Percentiles rank a stretch among this genome's conserved stretches.
Conservation (phyloP, 2,113 vertebrate genomes). For the Sylvietta virens region DNA sequence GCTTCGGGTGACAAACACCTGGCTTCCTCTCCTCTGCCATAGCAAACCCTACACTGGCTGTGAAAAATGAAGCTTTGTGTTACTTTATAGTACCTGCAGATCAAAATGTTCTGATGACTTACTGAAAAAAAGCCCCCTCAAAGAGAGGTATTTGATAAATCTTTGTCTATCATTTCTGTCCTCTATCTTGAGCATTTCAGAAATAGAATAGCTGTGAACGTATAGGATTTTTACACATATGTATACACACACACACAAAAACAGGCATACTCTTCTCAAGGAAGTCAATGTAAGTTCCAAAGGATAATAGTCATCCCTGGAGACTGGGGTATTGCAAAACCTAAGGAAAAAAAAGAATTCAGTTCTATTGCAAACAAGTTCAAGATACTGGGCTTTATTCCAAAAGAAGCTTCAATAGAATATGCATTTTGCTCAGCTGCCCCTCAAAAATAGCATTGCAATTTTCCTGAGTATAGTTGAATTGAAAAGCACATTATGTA, state of each 20-base stretch:
- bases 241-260: fast-evolving
- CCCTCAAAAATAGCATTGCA: not conserved
- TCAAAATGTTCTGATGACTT: not conserved
- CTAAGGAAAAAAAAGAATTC: not conserved
- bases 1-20: not conserved
- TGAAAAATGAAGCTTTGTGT: not conserved
- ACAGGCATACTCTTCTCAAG: not conserved
- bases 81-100: not conserved
- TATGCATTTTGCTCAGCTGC: not conserved
- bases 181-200: not conserved
- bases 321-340: not conserved
- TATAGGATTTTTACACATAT: not conserved
- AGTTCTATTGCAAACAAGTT: not conserved
- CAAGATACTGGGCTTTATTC: not conserved
- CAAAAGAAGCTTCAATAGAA: not conserved
- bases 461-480: not conserved
- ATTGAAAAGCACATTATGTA: not conserved
- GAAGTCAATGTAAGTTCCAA: not conserved
- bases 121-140: not conserved
- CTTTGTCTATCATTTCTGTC: not conserved
- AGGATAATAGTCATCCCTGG: not conserved
- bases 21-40: not conserved
- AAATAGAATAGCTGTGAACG: not conserved
- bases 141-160: not conserved
- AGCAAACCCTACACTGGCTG: not conserved